Evolutionary conservation across 2,888 invertebrate species (phyloP), one percentile per base, ranked within the genome.

Genomic region (Chloromyia formosa): DNA sequence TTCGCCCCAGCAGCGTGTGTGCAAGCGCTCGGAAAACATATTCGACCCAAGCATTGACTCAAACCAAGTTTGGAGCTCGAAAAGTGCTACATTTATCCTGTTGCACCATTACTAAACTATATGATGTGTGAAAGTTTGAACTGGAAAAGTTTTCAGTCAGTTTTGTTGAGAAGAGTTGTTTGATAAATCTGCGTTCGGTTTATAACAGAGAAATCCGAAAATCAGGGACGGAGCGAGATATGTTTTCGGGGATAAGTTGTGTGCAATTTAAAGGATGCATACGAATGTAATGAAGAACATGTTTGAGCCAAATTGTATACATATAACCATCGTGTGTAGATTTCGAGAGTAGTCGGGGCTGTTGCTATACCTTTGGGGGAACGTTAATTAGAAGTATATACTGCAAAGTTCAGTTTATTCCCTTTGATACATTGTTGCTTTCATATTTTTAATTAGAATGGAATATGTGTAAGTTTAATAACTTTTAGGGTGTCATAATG

Each of bases 201-300:
- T 60, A 60, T 60, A 23, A 60, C 23, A 60, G n/a, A 22, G n/a
- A 60, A 22, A 60, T 60, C 23, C 10, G 22, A 60, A 60, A 60
- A 23, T 23, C 60, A 22, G 2, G 14, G 60, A 60, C 22, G 10
- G 23, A 23, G 49, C 2, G 14, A n/a, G 49, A 5, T 49, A n/a
- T 49, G 49, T n/a, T 49, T 49, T 49, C 49, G 49, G 49, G 49
- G 14, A n/a, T 49, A n/a, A 35, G 49, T n/a, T 49, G 49, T 49
- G 49, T 49, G 49, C 10, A 35, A 35, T 35, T 35, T 35, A 35
- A 35, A 35, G 27, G 3, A n/a, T 49, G 49, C 49, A n/a, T n/a
- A 10, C 16, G 49, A 12, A 12, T 49, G 49, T 49, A 49, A 49
- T n/a, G 5, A 35, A 49, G 12, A 49, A 12, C 49, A 49, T 12